phyloP scores from a whole-genome alignment of 2,113 vertebrate genomes.

The Sturnira hondurensis region DNA sequence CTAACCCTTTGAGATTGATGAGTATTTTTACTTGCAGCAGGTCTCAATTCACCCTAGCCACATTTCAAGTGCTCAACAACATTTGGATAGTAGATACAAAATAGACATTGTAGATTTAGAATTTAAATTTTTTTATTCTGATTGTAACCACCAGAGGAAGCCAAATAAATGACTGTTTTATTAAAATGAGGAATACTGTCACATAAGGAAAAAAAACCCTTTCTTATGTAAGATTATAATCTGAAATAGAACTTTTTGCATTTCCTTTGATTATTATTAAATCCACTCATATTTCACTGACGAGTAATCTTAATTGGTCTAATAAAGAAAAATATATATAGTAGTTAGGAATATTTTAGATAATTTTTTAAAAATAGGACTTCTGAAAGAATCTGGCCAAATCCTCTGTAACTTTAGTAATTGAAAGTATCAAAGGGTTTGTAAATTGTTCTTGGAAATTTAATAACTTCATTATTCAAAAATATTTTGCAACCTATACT shows the following conservation, averaged over 20 bases:
- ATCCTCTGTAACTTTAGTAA: background rate
- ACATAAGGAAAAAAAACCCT: background rate
- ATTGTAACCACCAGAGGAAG: background rate
- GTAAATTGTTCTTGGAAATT: constrained; percentile 11
- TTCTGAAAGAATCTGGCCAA: background rate
- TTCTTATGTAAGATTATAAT: constrained; percentile 34
- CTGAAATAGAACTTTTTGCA: constrained; percentile 28
- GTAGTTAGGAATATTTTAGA: background rate
- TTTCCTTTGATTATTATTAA: constrained; percentile 26
- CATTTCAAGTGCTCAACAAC: background rate
- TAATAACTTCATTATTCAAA: background rate
- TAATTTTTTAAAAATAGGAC: background rate
- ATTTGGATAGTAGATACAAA: background rate
- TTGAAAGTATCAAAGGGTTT: constrained; percentile 15
- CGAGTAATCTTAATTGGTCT: background rate
- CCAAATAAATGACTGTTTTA: background rate
- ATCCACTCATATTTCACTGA: background rate
- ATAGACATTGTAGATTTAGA: background rate
- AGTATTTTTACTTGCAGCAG: background rate
- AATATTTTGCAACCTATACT: background rate
- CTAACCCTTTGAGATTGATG: background rate
- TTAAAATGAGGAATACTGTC: constrained; percentile 39
- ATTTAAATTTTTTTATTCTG: background rate
- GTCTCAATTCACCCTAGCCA: background rate
- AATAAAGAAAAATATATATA: background rate